These are phyloP conservation scores for Chelidonichthys spinosus DNA, from an alignment of 2,797 vertebrate genomes.

Conservation along the genomic window DNA sequence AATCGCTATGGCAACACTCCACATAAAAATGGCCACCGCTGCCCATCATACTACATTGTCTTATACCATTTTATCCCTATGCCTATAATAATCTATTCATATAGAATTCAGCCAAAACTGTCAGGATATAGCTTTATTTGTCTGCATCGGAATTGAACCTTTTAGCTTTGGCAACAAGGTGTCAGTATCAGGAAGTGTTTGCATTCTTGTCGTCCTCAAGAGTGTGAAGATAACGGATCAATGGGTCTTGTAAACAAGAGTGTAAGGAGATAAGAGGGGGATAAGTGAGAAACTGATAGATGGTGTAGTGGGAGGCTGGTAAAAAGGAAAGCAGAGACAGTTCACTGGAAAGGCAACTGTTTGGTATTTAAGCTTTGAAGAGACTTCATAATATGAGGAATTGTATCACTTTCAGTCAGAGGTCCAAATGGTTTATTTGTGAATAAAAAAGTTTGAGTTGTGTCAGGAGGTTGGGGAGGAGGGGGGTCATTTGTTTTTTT, in stretches of 20 bases:
- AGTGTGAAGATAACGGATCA: constrained; percentile 1
- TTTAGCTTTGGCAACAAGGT: background rate
- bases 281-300: constrained; percentile 5
- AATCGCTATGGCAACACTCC: no score
- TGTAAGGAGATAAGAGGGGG: background rate
- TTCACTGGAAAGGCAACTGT: constrained; percentile 2
- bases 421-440: constrained; percentile 19
- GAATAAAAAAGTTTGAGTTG: constrained; percentile 9
- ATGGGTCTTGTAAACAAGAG: constrained; percentile 6
- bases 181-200: constrained; percentile 1
- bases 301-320: background rate
- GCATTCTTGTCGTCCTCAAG: background rate
- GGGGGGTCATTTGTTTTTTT: background rate
- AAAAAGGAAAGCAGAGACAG: background rate
- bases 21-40: no score
- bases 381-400: background rate
- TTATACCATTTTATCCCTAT: no score
- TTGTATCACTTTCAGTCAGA: constrained; percentile 4
- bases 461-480: background rate
- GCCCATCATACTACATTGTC: no score
- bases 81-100: background rate
- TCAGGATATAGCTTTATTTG: background rate
- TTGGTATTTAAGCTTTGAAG: constrained; percentile 7
- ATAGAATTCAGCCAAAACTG: background rate
- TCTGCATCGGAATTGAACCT: background rate